Percentiles rank a stretch among this genome's conserved stretches.
Evolutionary conservation across 2,888 invertebrate genomes (phyloP).

Genomic region (Ecliptopera silaceata): DNA sequence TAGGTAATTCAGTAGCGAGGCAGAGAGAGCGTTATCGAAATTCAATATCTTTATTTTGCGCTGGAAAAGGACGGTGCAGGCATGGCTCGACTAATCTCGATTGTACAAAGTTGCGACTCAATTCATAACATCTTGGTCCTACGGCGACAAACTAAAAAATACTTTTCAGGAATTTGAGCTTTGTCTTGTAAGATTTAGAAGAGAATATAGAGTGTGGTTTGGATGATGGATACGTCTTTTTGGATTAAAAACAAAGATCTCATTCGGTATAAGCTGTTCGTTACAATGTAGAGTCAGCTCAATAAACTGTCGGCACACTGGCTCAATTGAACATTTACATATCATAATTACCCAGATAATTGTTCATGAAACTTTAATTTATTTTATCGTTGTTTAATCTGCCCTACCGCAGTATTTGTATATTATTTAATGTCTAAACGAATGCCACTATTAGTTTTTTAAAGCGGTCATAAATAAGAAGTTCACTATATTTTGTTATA

Average conservation of each 20-base stretch:
- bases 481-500: too few relatives aligned
- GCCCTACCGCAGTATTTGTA: constrained; percentile 56
- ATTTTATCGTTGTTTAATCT: constrained; percentile 37
- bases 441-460: too few relatives aligned
- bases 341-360: constrained; percentile 35
- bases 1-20: constrained; percentile 47
- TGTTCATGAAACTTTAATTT: constrained; percentile 49
- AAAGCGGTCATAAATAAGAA: too few relatives aligned
- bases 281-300: constrained; percentile 63
- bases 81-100: constrained; percentile 70
- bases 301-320: constrained; percentile 50
- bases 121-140: constrained; percentile 55
- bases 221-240: constrained; percentile 31
- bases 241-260: constrained; percentile 36
- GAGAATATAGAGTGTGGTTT: constrained; percentile 35
- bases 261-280: constrained; percentile 55
- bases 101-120: constrained; percentile 76
- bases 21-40: constrained; percentile 71
- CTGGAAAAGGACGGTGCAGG: constrained; percentile 72
- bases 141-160: constrained; percentile 42
- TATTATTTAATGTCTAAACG: too few relatives aligned
- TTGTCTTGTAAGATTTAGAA: constrained; percentile 33
- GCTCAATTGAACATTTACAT: constrained; percentile 45
- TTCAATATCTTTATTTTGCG: constrained; percentile 79
- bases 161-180: constrained; percentile 35